These are phyloP conservation scores for Lysandra bellargus DNA, from an alignment of 2,888 invertebrate species.

Conservation along the genomic window DNA sequence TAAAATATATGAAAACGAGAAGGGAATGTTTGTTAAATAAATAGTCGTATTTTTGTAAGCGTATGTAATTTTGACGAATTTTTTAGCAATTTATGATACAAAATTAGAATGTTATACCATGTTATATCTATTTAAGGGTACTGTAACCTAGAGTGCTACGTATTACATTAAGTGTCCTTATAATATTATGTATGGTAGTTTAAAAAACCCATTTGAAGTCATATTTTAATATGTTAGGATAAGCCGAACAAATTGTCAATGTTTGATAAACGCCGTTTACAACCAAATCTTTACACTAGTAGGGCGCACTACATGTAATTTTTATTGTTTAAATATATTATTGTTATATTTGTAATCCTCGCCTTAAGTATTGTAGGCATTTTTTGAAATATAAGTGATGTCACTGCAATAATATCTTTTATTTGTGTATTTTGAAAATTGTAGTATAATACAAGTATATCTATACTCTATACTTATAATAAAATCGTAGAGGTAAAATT, in stretches of 20 bases:
- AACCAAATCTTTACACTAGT: background rate
- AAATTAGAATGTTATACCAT: background rate
- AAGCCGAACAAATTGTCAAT: constrained; percentile 20
- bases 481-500: too few relatives aligned
- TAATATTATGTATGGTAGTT: background rate
- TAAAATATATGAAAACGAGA: background rate
- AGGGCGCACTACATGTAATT: constrained; percentile 6
- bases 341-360: constrained; percentile 27
- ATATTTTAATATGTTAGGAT: constrained; percentile 1
- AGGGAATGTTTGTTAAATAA: background rate
- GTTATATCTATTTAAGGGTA: background rate
- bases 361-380: constrained; percentile 20
- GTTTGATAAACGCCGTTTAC: constrained; percentile 3
- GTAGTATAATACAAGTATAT: too few relatives aligned
- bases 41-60: too few relatives aligned
- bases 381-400: constrained; percentile 30
- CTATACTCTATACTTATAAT: too few relatives aligned
- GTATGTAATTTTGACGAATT: too few relatives aligned
- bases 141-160: constrained; percentile 7
- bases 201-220: constrained; percentile 13
- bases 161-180: constrained; percentile 20
- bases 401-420: background rate
- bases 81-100: background rate
- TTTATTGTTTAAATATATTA: constrained; percentile 27
- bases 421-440: background rate